Evolutionary conservation across 2,797 vertebrate genomes (phyloP), one percentile per base, ranked within the genome.

Genomic region (Phylloscopus collybita): DNA sequence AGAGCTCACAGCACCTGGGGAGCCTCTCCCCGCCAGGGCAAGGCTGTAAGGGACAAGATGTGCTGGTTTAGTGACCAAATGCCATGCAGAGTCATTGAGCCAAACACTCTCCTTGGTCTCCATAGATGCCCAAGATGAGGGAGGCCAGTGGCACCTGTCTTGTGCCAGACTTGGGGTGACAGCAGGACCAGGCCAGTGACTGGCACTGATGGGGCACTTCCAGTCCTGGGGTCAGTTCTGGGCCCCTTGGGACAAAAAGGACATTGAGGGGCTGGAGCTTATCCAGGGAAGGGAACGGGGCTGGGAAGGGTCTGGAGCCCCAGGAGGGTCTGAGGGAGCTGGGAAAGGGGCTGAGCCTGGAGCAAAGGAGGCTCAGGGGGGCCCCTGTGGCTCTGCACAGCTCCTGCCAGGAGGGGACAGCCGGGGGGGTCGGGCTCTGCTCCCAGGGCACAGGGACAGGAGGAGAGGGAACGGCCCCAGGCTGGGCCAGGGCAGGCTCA

Each of bases 221-320:
- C 20, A 54, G 0, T 6, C 3, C 40, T 29, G 29, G 20, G 40
- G 3, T 20, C n/a, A 47, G 0, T 10, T 45, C 1, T 62, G 49
- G 40, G 4, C 1, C 3, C 29, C 22, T 47, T 29, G 25, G 2
- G 20, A 40, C 16, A 40, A 29, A 9, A 12, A 23, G 2, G 25
- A 64, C 20, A 1, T 2, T 0, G 36, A 74, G 44, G 30, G 20
- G 20, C 26, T 65, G 60, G 51, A 73, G 6, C 0, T 0, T 2
- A 13, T 25, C 60, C 69, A 73, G 50, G 1, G 7, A 0, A 47
- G 5, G 42, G 50, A 56, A 40, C 0, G 0, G 50, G 16, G 60
- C 42, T 57, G 69, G 42, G n/a, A 19, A 83, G 60, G 20, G 34
- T 1, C 42, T 64, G 59, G 59, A 72, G 66, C 26, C 8, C 26